phyloP scores from a whole-genome alignment of 2,797 vertebrate species.

The Lacerta agilis region DNA sequence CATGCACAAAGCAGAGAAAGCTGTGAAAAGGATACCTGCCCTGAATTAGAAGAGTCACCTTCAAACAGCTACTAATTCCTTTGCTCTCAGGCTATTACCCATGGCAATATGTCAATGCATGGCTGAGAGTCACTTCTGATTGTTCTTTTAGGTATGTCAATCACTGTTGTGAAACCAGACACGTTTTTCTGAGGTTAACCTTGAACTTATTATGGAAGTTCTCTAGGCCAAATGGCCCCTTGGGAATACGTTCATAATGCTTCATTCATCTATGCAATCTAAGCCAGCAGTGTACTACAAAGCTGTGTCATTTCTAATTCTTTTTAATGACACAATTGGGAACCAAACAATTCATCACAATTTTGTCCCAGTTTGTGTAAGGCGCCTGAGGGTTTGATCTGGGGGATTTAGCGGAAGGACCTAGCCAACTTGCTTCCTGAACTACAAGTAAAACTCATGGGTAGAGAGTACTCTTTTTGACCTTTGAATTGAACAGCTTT shows the following conservation, averaged over 20 bases:
- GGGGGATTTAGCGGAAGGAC: neutral
- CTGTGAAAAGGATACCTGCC: neutral
- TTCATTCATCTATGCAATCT: neutral
- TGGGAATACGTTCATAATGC: neutral
- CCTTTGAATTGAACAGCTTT: too few species aligned
- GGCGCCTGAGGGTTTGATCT: neutral
- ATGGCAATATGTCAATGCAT: constrained; percentile 6
- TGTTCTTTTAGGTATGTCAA: constrained; percentile 13
- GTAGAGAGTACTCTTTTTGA: neutral
- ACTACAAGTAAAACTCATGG: neutral
- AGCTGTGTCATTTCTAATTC: neutral
- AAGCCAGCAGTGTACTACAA: neutral
- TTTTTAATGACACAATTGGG: neutral
- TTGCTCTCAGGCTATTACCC: constrained; percentile 13
- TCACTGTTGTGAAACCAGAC: neutral
- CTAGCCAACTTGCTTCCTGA: neutral
- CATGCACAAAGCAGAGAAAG: constrained; percentile 35
- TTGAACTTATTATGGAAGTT: constrained; percentile 17
- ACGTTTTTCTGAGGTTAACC: neutral
- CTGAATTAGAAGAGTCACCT: constrained; percentile 34
- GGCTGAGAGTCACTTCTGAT: neutral
- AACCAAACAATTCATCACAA: neutral
- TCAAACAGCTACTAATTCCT: constrained; percentile 8
- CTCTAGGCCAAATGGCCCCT: constrained; percentile 16
- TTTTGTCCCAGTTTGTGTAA: neutral